phyloP scores from a whole-genome alignment of 2,113 vertebrate species.

The Pelvicachromis taeniatus region DNA sequence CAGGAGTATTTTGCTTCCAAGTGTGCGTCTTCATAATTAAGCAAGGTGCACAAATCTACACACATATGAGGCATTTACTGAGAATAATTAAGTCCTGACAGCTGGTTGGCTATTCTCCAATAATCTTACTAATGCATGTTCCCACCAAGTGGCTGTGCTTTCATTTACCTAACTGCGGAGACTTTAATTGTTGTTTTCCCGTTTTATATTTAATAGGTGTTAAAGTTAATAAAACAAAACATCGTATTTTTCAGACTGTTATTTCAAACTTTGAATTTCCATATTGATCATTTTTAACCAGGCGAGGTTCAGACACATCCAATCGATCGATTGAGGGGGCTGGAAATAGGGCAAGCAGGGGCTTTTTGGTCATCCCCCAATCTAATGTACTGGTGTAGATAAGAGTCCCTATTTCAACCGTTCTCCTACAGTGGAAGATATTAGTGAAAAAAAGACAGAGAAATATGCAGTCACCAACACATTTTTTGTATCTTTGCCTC shows the following conservation, averaged over 20 bases:
- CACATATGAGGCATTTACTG: not conserved
- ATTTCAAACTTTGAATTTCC: not conserved
- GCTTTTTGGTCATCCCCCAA: not conserved
- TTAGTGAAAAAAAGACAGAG: not conserved
- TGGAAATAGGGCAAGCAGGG: not conserved
- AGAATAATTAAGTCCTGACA: not conserved
- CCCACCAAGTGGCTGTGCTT: not conserved
- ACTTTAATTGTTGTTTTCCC: not conserved
- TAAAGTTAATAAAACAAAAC: not conserved
- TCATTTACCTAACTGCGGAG: not conserved
- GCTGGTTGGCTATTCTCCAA: not conserved
- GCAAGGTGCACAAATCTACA: not conserved
- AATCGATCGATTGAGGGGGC: not conserved
- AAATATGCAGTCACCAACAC: not conserved
- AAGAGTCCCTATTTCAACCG: not conserved
- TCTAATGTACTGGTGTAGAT: not conserved
- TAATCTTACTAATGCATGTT: not conserved
- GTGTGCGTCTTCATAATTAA: not conserved
- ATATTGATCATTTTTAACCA: not conserved
- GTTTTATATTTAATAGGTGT: not conserved
- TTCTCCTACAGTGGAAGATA: not conserved
- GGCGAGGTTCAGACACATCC: not conserved
- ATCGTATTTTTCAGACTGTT: not conserved
- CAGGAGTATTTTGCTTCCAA: not conserved
- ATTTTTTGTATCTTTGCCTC: not conserved